Evolutionary conservation across 2,888 invertebrate species (phyloP), one percentile per base, ranked within the genome.

Genomic region (Steromphala cineraria): DNA sequence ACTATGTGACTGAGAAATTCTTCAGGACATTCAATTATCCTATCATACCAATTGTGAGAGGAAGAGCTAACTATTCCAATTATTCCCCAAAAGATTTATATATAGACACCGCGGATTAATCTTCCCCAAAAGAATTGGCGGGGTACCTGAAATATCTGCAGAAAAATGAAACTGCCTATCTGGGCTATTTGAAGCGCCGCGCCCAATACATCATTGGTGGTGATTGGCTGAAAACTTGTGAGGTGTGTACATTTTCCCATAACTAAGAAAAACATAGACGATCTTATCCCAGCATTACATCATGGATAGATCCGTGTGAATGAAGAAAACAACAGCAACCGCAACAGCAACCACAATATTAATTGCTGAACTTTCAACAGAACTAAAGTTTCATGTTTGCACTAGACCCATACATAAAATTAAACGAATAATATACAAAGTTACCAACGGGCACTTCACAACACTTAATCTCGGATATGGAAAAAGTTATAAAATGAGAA

Each of bases 1-100:
- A 88, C 53, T 89, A 89, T 78, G 82, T 88, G 28, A 87, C 89
- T 13, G 87, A 89, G 76, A 88, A 89, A 71, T 87, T 86, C 75
- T 88, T 87, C 75, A 67, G 78, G 17, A 75, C 81, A 19, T 83
- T 80, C 56, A 78, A 62, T 19, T 67, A 24, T n/a, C 77, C 82
- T 74, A 77, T 84, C 15, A 56, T 86, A 19, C 83, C 85, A 0
- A 79, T 86, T 4, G 85, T 86, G 10, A 67, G 83, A 15, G 85
- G 83, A 13, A 82, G 82, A 2, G 85, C 80, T 15, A 79, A 84
- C 53, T 86, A 87, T 81, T 71, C 21, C 19, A 55, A 56, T 24
- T 80, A 80, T 28, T 81, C 81, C 36, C 83, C 82, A 28, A 24
- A 13, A n/a, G 80, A 67, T 0, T 80, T 80, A 13, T 81, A 79